Evolutionary conservation across 2,113 vertebrate genomes (phyloP).

Genomic region (Octodon degus): DNA sequence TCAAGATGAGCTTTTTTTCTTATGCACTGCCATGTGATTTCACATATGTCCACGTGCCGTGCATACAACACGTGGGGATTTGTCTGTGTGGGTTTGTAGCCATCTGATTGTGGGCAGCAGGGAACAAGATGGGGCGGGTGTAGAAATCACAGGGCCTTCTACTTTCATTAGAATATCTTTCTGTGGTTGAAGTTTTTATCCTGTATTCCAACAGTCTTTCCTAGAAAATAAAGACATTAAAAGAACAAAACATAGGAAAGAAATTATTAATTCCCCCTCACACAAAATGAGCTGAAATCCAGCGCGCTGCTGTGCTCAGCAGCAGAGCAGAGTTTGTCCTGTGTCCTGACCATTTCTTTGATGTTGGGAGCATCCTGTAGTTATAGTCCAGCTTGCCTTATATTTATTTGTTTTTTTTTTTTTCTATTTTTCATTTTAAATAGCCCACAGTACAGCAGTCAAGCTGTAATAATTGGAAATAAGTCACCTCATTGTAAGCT

Average conservation of each 20-base stretch:
- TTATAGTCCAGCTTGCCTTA: background rate
- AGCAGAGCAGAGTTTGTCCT: background rate
- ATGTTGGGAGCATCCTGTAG: background rate
- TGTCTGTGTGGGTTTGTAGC: rapidly evolving
- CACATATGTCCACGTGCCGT: background rate
- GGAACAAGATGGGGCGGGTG: rapidly evolving
- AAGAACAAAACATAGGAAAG: background rate
- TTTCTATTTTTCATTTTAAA: background rate
- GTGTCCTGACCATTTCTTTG: background rate
- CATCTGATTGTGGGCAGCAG: background rate
- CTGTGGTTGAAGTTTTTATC: background rate
- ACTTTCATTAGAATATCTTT: background rate
- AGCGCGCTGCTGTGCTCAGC: background rate
- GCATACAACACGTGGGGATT: background rate
- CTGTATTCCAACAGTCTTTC: background rate
- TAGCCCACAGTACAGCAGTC: slow-evolving; percentile 61
- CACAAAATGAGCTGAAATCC: background rate
- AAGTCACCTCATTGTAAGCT: slow-evolving; percentile 64
- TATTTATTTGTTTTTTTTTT: background rate
- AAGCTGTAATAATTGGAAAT: slow-evolving; percentile 64
- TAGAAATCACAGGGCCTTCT: background rate
- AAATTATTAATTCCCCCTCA: background rate
- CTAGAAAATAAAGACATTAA: background rate
- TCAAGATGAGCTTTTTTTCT: background rate
- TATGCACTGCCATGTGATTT: background rate